Evolutionary conservation across 2,113 vertebrate species (phyloP), one percentile per base, ranked within the genome.

Genomic region (Apteryx mantelli): DNA sequence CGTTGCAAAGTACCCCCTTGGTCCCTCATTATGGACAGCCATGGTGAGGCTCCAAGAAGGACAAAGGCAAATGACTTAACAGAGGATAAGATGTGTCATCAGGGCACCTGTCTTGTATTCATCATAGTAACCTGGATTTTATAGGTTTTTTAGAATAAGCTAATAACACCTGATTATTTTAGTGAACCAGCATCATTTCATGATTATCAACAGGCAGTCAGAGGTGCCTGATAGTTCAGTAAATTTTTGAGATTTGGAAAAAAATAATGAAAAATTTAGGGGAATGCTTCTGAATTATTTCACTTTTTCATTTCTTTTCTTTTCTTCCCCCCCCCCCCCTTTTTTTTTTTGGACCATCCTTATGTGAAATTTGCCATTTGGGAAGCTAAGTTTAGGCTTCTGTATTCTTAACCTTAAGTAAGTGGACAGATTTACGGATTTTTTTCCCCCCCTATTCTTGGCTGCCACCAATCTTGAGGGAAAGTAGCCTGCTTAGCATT

Each of bases 221-320:
- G 36, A 65, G 52, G 5, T 30, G 32, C 17, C 5, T 77, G 40
- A 38, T 26, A n/a, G 7, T 63, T 48, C 20, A 40, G 26, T 22
- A 48, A 40, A 56, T 61, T 15, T 42, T 46, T 58, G 8, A 22
- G 1, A 38, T 79, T 80, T 86, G 9, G 3, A 3, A 56, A 66
- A 74, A 60, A 34, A 0, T 2, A 40, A 26, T 9, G 2, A 20
- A 19, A 50, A 86, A 53, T 38, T 32, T 11, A 13, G 11, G 3
- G 7, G 5, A 71, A 56, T 68, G 0, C 4, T 77, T 82, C 34
- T 11, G 2, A 68, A 84, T 42, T 4, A 0, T 34, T 73, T 80
- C 6, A 13, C 15, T 30, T 21, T 30, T 56, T 32, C 55, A 53
- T 25, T 70, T 53, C 22, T 24, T 53, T 28, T 26, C 7, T 85